A percentile compares a stretch with the other conserved stretches of the same genome.
Evolutionary conservation across 1,140 invertebrate species (phyloP).

Genomic region (Aphaenogaster rudis): DNA sequence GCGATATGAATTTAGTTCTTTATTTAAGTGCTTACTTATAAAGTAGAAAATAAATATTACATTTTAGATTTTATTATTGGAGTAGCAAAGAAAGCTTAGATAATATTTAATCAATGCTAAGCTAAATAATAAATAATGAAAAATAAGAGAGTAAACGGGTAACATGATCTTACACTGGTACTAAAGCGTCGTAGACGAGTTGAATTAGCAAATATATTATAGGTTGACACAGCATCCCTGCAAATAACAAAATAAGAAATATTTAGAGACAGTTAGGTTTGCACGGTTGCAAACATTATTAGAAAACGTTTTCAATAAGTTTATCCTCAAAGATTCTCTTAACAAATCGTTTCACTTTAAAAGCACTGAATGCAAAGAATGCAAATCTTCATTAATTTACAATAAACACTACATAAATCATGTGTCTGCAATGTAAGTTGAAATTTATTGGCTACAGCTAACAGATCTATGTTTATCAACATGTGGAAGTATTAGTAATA

Average conservation of each 20-base stretch:
- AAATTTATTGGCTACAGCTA: background rate
- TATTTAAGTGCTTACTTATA: background rate
- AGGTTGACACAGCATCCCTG: slow-evolving; percentile 87
- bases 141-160: slow-evolving; percentile 33
- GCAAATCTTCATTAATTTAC: slow-evolving; percentile 1
- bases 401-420: background rate
- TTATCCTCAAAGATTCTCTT: background rate
- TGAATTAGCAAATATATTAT: slow-evolving; percentile 89
- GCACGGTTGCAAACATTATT: background rate
- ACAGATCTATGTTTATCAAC: background rate
- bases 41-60: background rate
- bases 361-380: background rate
- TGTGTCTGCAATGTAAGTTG: background rate
- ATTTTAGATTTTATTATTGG: background rate
- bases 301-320: background rate
- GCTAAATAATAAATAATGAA: slow-evolving; percentile 68
- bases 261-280: slow-evolving; percentile 27
- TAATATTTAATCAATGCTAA: slow-evolving; percentile 1
- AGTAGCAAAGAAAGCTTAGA: background rate
- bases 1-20: background rate
- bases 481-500: background rate
- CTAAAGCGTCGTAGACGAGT: slow-evolving; percentile 93
- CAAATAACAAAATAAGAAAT: slow-evolving; percentile 74
- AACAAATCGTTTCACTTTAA: background rate
- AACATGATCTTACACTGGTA: slow-evolving; percentile 91